phyloP scores from a whole-genome alignment of 2,797 vertebrate species.

The Siniperca scherzeri region DNA sequence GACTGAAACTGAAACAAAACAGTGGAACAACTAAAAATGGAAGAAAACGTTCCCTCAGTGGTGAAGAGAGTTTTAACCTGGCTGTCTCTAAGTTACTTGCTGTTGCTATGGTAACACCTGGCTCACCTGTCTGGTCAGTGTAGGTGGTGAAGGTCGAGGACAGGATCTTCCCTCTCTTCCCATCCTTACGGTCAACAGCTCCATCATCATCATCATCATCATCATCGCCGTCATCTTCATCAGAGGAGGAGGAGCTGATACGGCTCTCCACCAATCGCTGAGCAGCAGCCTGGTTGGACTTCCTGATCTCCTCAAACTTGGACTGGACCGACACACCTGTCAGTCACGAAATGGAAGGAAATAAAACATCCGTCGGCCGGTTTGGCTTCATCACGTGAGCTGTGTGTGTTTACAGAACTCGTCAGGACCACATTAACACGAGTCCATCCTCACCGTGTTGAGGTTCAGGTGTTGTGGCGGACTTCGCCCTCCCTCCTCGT shows the following conservation, averaged over 20 bases:
- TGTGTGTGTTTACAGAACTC: too few species aligned
- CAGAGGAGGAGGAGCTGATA: slow-evolving; percentile 89
- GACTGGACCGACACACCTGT: slow-evolving; percentile 85
- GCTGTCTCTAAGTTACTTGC: not conserved
- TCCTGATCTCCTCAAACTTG: slow-evolving; percentile 96
- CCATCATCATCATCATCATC: slow-evolving; percentile 78
- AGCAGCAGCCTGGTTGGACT: slow-evolving; percentile 91
- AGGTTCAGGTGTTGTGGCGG: not conserved
- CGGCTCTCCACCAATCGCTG: slow-evolving; percentile 89
- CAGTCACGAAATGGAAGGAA: not conserved
- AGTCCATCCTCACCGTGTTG: slow-evolving; percentile 25
- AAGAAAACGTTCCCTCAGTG: too few species aligned
- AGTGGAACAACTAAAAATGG: too few species aligned
- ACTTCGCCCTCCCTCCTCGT: slow-evolving; percentile 31
- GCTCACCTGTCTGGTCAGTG: slow-evolving; percentile 90
- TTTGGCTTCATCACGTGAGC: too few species aligned
- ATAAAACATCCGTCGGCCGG: not conserved
- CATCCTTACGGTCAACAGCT: slow-evolving; percentile 76
- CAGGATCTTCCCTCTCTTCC: slow-evolving; percentile 91
- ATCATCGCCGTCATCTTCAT: slow-evolving; percentile 86
- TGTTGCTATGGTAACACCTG: not conserved
- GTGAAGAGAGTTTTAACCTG: too few species aligned
- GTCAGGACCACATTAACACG: rapidly evolving
- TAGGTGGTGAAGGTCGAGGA: slow-evolving; percentile 92
- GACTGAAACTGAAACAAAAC: too few species aligned